Evolutionary conservation across 2,888 invertebrate species (phyloP).

Genomic region (Agrenia bidenticulata): DNA sequence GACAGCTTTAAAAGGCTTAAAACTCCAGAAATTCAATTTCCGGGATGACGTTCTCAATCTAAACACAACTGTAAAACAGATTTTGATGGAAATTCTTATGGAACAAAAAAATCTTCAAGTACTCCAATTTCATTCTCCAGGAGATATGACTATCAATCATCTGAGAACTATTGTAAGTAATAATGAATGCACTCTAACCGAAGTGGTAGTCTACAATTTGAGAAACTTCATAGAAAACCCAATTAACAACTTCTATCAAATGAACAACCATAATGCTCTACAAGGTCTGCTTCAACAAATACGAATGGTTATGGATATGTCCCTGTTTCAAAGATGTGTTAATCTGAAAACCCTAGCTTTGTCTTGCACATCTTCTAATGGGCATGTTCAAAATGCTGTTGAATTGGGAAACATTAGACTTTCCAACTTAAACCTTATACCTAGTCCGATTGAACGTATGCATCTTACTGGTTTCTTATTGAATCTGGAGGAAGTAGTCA

Average conservation of each 20-base stretch:
- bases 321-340: slow-evolving; percentile 37
- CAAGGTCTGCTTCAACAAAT: slow-evolving; percentile 16
- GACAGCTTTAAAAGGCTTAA: slow-evolving; percentile 17
- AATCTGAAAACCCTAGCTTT: slow-evolving; percentile 38
- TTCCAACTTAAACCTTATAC: slow-evolving; percentile 25
- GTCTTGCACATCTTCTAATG: slow-evolving; percentile 29
- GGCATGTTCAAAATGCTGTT: slow-evolving; percentile 6
- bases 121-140: slow-evolving; percentile 47
- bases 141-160: slow-evolving; percentile 35
- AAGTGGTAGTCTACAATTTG: slow-evolving; percentile 42
- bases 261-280: background rate
- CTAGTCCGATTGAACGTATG: slow-evolving; percentile 34
- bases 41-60: slow-evolving; percentile 49
- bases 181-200: slow-evolving; percentile 35
- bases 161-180: slow-evolving; percentile 25
- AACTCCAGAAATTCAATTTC: slow-evolving; percentile 37
- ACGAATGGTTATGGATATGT: slow-evolving; percentile 29
- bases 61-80: slow-evolving; percentile 31
- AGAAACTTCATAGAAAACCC: slow-evolving; percentile 12
- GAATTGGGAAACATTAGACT: slow-evolving; percentile 20
- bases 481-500: slow-evolving; percentile 36
- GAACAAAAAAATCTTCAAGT: slow-evolving; percentile 35
- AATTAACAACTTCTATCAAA: background rate
- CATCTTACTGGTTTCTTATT: slow-evolving; percentile 42
- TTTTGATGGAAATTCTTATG: slow-evolving; percentile 35